These are phyloP conservation scores for Simalia tracyae DNA, from an alignment of 2,797 vertebrate species.

Conservation along the genomic window DNA sequence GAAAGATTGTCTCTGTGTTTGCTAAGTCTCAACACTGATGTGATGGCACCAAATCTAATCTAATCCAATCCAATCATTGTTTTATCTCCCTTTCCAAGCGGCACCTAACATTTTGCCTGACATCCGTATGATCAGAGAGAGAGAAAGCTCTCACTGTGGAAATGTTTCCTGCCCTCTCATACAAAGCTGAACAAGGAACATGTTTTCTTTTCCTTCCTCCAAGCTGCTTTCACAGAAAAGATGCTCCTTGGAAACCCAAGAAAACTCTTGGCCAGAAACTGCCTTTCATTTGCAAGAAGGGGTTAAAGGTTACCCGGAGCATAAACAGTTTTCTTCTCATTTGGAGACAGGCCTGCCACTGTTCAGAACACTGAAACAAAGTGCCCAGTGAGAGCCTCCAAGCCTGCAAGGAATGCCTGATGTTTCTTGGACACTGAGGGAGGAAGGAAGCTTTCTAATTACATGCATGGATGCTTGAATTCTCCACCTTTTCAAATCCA, in stretches of 20 bases:
- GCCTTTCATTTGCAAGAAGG: slow-evolving; percentile 64
- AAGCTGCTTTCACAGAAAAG: slow-evolving; percentile 55
- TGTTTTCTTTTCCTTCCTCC: slow-evolving; percentile 60
- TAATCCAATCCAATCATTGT: not conserved
- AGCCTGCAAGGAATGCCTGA: slow-evolving; percentile 31
- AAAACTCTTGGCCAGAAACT: slow-evolving; percentile 55
- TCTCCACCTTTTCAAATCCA: not conserved
- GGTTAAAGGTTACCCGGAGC: slow-evolving; percentile 68
- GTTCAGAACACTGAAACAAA: slow-evolving; percentile 50
- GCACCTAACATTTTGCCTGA: not conserved
- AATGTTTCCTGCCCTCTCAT: not conserved
- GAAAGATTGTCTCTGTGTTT: no score
- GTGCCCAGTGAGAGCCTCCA: slow-evolving; percentile 37
- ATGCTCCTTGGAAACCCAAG: slow-evolving; percentile 55
- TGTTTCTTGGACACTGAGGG: slow-evolving; percentile 1
- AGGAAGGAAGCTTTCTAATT: not conserved
- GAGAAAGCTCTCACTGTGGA: not conserved
- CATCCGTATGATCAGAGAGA: not conserved
- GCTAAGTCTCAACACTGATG: no score
- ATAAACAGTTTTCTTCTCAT: slow-evolving; percentile 70
- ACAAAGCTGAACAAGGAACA: slow-evolving; percentile 52
- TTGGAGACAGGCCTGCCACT: slow-evolving; percentile 64
- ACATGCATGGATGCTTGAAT: not conserved
- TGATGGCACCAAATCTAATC: no score
- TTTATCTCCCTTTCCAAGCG: not conserved